These are phyloP conservation scores for Meda fulgida DNA, from an alignment of 2,797 vertebrate genomes.

Conservation along the genomic window DNA sequence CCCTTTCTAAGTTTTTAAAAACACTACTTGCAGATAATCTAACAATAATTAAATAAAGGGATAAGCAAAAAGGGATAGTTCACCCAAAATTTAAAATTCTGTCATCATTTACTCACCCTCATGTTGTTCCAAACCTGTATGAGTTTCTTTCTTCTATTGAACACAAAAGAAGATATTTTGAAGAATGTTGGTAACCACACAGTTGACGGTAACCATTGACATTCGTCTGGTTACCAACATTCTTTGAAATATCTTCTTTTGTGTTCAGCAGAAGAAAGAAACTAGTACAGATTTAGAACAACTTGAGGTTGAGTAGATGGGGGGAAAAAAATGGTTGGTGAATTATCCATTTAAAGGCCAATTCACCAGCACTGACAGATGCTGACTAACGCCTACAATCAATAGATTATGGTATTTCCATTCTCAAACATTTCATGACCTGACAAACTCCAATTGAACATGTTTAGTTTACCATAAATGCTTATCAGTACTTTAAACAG, in stretches of 20 bases:
- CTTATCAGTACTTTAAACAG: too few relatives aligned
- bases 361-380: background rate
- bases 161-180: background rate
- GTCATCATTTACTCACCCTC: background rate
- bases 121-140: background rate
- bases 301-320: background rate
- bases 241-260: background rate
- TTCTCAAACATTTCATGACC: too few relatives aligned
- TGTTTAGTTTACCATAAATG: too few relatives aligned
- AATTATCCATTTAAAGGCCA: background rate
- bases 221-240: background rate
- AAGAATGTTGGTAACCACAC: background rate
- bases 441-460: too few relatives aligned
- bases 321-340: fast-evolving
- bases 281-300: too few relatives aligned
- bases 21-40: background rate
- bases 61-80: background rate
- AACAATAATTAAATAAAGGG: background rate
- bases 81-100: background rate
- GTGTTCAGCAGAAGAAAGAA: background rate
- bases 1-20: too few relatives aligned
- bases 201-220: background rate
- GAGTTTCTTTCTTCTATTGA: background rate
- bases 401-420: too few relatives aligned
- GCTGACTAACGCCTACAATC: background rate